Evolutionary conservation across 1,140 invertebrate species (phyloP).

Genomic region (Rhynchophorus ferrugineus): DNA sequence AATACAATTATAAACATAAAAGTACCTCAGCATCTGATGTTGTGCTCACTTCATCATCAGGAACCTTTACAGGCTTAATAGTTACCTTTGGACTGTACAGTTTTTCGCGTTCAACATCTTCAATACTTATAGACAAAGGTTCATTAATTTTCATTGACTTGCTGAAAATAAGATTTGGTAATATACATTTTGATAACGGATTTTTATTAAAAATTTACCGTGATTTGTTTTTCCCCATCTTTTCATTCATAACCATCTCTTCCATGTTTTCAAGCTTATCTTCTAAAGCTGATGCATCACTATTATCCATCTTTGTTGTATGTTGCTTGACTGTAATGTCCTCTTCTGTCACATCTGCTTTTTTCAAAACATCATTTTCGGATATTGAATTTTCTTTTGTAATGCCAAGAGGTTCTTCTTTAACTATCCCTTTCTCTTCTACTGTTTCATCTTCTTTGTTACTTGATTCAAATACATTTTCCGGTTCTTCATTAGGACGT

Average conservation of each 20-base stretch:
- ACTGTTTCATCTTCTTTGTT: too few species aligned
- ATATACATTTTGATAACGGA: slow-evolving; percentile 1
- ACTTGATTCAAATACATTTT: too few species aligned
- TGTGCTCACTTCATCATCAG: slow-evolving; percentile 28
- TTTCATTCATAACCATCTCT: too few species aligned
- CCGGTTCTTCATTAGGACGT: too few species aligned
- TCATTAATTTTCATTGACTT: slow-evolving; percentile 15
- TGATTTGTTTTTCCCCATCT: too few species aligned
- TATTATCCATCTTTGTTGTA: too few species aligned
- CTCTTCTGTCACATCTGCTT: neutral
- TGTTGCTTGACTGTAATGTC: neutral
- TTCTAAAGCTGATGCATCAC: too few species aligned
- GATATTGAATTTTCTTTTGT: neutral
- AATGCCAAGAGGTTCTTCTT: neutral
- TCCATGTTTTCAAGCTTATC: too few species aligned
- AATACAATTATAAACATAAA: neutral
- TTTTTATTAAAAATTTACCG: too few species aligned
- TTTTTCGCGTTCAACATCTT: slow-evolving; percentile 25
- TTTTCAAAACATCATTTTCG: neutral
- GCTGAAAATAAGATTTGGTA: neutral
- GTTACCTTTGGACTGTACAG: slow-evolving; percentile 36
- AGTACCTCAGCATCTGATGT: slow-evolving; percentile 18
- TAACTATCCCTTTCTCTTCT: neutral
- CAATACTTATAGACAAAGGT: slow-evolving; percentile 26
- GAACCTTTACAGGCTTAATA: slow-evolving; percentile 34